Evolutionary conservation across 2,113 vertebrate genomes (phyloP).

Genomic region (Rhipidura dahli): DNA sequence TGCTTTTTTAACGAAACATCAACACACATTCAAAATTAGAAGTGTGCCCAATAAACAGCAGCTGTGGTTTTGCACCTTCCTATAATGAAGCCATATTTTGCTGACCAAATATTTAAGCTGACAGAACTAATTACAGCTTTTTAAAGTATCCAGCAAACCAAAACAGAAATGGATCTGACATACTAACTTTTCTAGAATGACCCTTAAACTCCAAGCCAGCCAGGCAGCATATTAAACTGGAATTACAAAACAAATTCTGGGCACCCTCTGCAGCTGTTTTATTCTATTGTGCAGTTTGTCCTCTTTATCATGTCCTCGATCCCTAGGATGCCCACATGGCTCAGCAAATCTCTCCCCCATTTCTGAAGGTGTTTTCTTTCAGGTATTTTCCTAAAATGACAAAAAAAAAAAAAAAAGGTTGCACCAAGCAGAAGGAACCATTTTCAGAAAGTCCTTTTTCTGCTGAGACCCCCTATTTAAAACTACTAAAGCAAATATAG

Average conservation of each 20-base stretch:
- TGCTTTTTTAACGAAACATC: background rate
- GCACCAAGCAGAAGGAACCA: background rate
- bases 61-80: constrained; percentile 35
- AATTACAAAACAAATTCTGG: background rate
- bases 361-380: background rate
- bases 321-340: background rate
- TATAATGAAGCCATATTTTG: background rate
- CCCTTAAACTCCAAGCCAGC: background rate
- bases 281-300: background rate
- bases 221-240: background rate
- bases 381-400: background rate
- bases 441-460: background rate
- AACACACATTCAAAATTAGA: background rate
- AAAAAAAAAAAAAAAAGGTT: background rate
- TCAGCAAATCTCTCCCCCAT: background rate
- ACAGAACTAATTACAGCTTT: constrained; percentile 1
- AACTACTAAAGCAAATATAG: background rate
- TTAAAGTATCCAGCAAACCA: background rate
- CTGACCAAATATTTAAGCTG: constrained; percentile 9
- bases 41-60: background rate
- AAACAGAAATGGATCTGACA: background rate
- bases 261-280: background rate
- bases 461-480: background rate
- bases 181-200: background rate
- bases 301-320: background rate